These are phyloP conservation scores for Orchesellides sinensis DNA, from an alignment of 2,888 invertebrate genomes.

Conservation along the genomic window DNA sequence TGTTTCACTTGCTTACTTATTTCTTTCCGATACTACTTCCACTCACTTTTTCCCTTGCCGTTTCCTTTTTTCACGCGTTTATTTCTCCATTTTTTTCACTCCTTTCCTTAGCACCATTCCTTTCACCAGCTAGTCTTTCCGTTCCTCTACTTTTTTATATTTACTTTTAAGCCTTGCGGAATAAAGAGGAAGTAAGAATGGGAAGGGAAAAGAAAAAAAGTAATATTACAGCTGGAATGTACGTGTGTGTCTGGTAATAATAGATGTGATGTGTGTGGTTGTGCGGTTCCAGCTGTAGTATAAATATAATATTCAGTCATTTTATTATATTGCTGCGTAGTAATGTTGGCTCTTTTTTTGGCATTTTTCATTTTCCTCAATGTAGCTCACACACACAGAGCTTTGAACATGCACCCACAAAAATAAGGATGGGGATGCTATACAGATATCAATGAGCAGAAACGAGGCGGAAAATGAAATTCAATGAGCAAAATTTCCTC, in stretches of 20 bases:
- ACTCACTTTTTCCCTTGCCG: slow-evolving; percentile 37
- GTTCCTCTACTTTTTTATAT: slow-evolving; percentile 28
- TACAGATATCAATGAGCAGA: slow-evolving; percentile 3
- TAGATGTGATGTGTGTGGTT: slow-evolving; percentile 25
- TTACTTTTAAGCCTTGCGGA: slow-evolving; percentile 59
- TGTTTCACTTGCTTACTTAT: slow-evolving; percentile 55
- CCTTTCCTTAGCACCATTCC: not conserved
- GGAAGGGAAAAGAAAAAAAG: slow-evolving; percentile 35
- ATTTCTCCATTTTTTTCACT: slow-evolving; percentile 39
- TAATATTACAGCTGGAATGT: slow-evolving; percentile 40
- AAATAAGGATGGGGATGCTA: not conserved
- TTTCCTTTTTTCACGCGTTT: slow-evolving; percentile 54
- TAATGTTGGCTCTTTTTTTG: no score
- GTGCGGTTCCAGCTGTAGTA: no score
- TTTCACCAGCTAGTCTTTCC: slow-evolving; percentile 4
- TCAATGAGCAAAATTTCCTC: slow-evolving; percentile 11
- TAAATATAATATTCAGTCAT: slow-evolving; percentile 27
- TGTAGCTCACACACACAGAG: not conserved
- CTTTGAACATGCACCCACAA: no score
- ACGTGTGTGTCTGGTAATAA: not conserved
- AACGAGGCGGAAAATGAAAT: not conserved
- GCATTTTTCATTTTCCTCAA: slow-evolving; percentile 16
- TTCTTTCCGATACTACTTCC: slow-evolving; percentile 48
- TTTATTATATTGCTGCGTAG: slow-evolving; percentile 21
- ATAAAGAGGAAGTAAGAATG: slow-evolving; percentile 28